These are phyloP conservation scores for Sebastolobus altivelis DNA, from an alignment of 2,797 vertebrate species.

Conservation along the genomic window DNA sequence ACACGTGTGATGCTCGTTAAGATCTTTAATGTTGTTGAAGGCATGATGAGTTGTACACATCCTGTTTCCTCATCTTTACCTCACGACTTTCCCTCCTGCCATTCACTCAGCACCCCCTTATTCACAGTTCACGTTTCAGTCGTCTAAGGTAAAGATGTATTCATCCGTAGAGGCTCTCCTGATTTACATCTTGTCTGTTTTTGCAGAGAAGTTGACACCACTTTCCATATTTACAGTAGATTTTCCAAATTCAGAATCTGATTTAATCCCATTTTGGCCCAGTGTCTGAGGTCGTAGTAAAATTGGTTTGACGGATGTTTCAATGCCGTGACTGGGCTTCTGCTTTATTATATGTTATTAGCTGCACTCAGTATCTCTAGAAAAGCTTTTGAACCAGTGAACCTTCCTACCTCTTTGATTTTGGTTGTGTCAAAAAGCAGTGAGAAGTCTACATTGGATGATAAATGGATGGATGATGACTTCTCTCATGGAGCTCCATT, in stretches of 20 bases:
- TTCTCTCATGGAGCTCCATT: conserved; percentile 22
- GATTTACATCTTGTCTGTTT: conserved; percentile 2
- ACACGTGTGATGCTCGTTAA: conserved; percentile 62
- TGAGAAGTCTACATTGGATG: conserved; percentile 10
- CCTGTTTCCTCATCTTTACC: conserved; percentile 58
- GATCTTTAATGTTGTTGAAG: conserved; percentile 44
- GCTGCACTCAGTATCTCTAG: not conserved
- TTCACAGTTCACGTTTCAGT: conserved; percentile 27
- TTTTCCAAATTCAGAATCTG: conserved; percentile 6
- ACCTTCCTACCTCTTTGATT: not conserved
- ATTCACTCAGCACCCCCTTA: not conserved
- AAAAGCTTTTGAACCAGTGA: conserved; percentile 21
- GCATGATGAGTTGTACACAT: conserved; percentile 56
- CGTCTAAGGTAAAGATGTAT: conserved; percentile 17
- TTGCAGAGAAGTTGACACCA: not conserved
- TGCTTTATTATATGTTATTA: conserved; percentile 31
- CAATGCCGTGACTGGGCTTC: not conserved
- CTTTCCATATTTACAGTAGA: not conserved
- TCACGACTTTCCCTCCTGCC: conserved; percentile 1
- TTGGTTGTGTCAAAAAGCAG: conserved; percentile 15
- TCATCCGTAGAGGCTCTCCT: not conserved
- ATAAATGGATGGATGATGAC: conserved; percentile 25
- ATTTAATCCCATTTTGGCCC: conserved; percentile 16
- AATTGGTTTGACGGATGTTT: not conserved
- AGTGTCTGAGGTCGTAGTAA: conserved; percentile 6